Percentiles rank a stretch among this genome's conserved stretches.
Evolutionary conservation across 2,888 invertebrate species (phyloP).

Genomic region (Tupiocoris notatus): DNA sequence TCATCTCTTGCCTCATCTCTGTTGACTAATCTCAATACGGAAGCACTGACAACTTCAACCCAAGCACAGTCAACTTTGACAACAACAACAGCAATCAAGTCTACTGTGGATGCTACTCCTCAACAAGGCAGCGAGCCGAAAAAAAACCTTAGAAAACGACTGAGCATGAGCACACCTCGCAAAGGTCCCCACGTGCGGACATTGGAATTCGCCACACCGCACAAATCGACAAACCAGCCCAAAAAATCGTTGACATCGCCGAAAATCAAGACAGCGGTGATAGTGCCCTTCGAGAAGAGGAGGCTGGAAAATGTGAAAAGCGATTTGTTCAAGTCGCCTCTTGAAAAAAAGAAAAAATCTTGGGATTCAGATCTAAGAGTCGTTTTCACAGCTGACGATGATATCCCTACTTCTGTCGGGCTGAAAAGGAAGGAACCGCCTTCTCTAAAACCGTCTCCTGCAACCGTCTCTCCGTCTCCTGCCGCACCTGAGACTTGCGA

Average conservation of each 20-base stretch:
- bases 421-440: slow-evolving; percentile 31
- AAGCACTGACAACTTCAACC: background rate
- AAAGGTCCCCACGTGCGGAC: slow-evolving; percentile 42
- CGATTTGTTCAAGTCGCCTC: slow-evolving; percentile 38
- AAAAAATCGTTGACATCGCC: slow-evolving; percentile 44
- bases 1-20: background rate
- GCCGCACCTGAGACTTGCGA: background rate
- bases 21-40: background rate
- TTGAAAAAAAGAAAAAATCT: slow-evolving; percentile 23
- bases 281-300: background rate
- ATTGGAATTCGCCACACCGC: slow-evolving; percentile 45
- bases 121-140: slow-evolving; percentile 5
- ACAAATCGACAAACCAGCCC: slow-evolving; percentile 9
- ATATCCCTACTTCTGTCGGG: slow-evolving; percentile 43
- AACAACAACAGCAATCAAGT: background rate
- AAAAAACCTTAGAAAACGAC: slow-evolving; percentile 29
- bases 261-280: slow-evolving; percentile 25
- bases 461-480: background rate
- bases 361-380: slow-evolving; percentile 45
- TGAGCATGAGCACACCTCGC: slow-evolving; percentile 45
- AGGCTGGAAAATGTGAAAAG: slow-evolving; percentile 27
- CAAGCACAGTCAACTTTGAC: background rate
- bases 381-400: slow-evolving; percentile 16
- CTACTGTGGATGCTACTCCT: slow-evolving; percentile 15
- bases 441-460: background rate